These are phyloP conservation scores for Chorisops tibialis DNA, from an alignment of 2,888 invertebrate species.

Conservation along the genomic window DNA sequence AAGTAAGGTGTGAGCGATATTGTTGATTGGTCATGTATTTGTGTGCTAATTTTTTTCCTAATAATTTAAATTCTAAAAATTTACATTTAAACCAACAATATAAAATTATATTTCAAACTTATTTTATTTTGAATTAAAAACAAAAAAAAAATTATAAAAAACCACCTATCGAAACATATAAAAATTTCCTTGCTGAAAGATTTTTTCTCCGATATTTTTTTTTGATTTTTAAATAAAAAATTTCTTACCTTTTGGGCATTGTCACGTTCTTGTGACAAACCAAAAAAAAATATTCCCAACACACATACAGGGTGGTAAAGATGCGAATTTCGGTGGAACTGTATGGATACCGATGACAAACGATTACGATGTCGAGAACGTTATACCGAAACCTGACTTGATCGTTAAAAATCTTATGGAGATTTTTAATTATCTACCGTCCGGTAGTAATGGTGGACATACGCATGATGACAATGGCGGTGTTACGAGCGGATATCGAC, in stretches of 20 bases:
- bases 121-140: background rate
- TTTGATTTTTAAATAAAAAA: conserved; percentile 3
- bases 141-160: conserved; percentile 1
- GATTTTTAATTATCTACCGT: conserved; percentile 45
- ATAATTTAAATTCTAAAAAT: no score
- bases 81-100: background rate
- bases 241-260: conserved; percentile 19
- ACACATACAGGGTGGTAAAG: conserved; percentile 63
- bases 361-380: conserved; percentile 35
- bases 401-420: conserved; percentile 45
- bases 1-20: no score
- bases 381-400: conserved; percentile 42
- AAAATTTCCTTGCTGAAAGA: background rate
- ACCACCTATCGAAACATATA: no score
- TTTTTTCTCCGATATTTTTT: background rate
- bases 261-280: conserved; percentile 25
- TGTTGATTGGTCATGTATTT: no score
- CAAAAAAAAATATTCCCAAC: conserved; percentile 31
- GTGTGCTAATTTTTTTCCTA: no score
- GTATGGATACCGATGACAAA: conserved; percentile 67
- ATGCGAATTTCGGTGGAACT: conserved; percentile 72
- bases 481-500: background rate
- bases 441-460: background rate
- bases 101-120: background rate
- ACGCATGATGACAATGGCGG: background rate